Percentiles rank a stretch among this genome's conserved stretches.
Conservation (phyloP, 2,888 invertebrate genomes). For the Onchidella celtica region DNA sequence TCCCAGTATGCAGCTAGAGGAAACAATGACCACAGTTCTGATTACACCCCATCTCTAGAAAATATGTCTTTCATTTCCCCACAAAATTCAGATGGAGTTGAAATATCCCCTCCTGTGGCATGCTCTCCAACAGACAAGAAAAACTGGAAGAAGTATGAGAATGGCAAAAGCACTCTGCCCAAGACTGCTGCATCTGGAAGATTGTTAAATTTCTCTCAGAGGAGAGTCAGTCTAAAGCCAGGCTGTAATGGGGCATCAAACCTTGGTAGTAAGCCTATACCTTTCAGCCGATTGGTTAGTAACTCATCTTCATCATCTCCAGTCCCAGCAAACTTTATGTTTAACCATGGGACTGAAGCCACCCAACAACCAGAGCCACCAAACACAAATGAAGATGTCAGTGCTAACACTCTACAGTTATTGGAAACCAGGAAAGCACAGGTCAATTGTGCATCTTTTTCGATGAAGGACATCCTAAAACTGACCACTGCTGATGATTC, state of each 20-base stretch:
- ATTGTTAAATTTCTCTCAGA: constrained; percentile 5
- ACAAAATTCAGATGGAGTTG: constrained; percentile 64
- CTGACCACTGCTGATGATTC: constrained; percentile 45
- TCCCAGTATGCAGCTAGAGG: constrained; percentile 35
- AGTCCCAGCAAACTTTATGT: constrained; percentile 37
- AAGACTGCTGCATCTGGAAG: constrained; percentile 8
- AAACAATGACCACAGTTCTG: not conserved
- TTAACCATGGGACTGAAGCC: constrained; percentile 15
- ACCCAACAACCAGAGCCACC: not conserved
- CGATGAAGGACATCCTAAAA: constrained; percentile 47
- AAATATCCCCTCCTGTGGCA: constrained; percentile 69
- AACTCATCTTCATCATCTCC: constrained; percentile 40
- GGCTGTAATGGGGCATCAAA: constrained; percentile 46
- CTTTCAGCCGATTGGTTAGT: constrained; percentile 43
- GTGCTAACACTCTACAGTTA: constrained; percentile 28
- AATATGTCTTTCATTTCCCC: constrained; percentile 71
- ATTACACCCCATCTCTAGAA: constrained; percentile 62
- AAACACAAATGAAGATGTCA: constrained; percentile 3
- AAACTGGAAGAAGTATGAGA: not conserved
- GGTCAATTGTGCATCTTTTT: constrained; percentile 44
- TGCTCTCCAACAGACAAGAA: constrained; percentile 68
- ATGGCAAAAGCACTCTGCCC: not conserved
- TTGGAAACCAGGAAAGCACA: constrained; percentile 36
- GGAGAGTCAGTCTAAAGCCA: constrained; percentile 22
- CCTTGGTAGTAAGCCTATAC: constrained; percentile 38